Evolutionary conservation across 2,797 vertebrate species (phyloP).

Genomic region (Linurgus olivaceus): DNA sequence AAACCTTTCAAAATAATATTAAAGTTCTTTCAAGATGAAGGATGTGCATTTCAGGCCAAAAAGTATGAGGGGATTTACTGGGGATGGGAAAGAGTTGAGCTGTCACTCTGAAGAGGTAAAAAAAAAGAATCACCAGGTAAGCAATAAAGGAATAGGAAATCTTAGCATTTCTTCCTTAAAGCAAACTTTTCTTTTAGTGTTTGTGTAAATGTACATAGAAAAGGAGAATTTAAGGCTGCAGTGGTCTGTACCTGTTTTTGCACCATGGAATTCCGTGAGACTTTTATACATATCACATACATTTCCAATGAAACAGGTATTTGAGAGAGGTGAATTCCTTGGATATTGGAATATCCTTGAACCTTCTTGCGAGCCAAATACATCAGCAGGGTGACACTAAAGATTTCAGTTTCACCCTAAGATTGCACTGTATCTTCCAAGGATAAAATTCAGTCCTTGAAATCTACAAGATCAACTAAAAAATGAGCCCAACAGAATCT

Average conservation of each 20-base stretch:
- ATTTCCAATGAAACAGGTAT: not conserved
- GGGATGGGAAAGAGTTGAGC: not conserved
- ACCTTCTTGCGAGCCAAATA: not conserved
- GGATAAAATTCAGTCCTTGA: not conserved
- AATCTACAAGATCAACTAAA: not conserved
- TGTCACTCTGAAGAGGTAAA: not conserved
- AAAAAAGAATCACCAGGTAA: not conserved
- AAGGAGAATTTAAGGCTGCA: not conserved
- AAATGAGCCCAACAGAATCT: not conserved
- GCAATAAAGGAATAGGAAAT: not conserved
- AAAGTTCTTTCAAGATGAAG: not conserved
- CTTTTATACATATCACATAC: not conserved
- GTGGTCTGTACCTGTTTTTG: not conserved
- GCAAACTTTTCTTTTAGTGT: not conserved
- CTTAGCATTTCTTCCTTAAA: not conserved
- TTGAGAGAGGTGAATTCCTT: not conserved
- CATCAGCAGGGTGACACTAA: not conserved
- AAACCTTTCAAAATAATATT: not conserved
- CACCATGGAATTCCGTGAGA: not conserved
- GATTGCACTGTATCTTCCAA: not conserved
- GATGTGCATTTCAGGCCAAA: not conserved
- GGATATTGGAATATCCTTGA: not conserved
- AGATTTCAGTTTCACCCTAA: not conserved
- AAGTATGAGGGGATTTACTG: not conserved
- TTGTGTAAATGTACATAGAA: not conserved